Conservation (phyloP, 2,888 invertebrate genomes). For the Therioaphis trifolii region DNA sequence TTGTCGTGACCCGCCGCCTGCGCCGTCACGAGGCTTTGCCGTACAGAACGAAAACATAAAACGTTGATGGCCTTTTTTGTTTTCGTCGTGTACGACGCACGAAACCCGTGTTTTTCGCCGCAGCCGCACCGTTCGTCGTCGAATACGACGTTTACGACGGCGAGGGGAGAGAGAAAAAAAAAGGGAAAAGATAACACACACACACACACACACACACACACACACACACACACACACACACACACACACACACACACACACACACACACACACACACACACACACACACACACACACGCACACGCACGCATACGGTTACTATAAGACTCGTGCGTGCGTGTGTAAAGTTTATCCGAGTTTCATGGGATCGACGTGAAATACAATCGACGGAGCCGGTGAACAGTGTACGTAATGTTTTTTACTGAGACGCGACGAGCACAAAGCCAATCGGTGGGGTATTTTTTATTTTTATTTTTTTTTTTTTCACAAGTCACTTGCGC, state of each 20-base stretch:
- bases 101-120: not conserved
- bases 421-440: not conserved
- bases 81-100: not conserved
- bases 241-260: too few species aligned
- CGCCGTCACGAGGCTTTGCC: constrained; percentile 4
- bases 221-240: too few species aligned
- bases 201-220: too few species aligned
- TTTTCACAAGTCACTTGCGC: not conserved
- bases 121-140: too few species aligned
- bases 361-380: not conserved
- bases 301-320: too few species aligned
- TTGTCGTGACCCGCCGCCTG: not conserved
- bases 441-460: not conserved
- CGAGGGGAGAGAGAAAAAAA: not conserved
- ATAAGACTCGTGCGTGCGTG: not conserved
- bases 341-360: not conserved
- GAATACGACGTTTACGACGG: not conserved
- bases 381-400: not conserved
- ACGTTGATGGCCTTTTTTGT: constrained; percentile 35
- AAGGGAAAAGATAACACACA: not conserved
- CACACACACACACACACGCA: too few species aligned
- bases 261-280: too few species aligned
- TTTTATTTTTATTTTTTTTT: not conserved
- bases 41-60: constrained; percentile 34
- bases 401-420: not conserved